Evolutionary conservation across 2,113 vertebrate genomes (phyloP), one percentile per base, ranked within the genome.

Genomic region (Hippolais icterina): DNA sequence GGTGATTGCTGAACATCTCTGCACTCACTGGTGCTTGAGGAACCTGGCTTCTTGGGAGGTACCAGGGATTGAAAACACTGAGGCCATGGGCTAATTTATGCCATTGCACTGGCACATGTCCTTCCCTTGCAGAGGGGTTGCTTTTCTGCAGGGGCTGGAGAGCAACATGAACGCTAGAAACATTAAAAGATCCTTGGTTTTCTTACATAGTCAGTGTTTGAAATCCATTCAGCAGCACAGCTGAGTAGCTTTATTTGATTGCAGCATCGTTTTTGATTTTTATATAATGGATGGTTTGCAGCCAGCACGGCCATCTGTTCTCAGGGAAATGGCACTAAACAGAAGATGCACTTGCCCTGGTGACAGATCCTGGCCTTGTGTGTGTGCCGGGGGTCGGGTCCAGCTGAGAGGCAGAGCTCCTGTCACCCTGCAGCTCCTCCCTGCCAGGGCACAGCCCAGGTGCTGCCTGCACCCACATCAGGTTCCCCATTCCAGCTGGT

Each of bases 251-350:
- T 87, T 89, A 92, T 91, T 96, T 95, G 70, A 72, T 64, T 86
- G 87, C 82, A 66, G 82, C 71, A 41, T 93, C 66, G 91, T 95
- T 93, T 96, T 93, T 95, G 46, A 56, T 82, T 94, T 96, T 96
- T 96, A 94, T 90, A 65, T 96, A 95, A 95, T 83, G 87, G 50
- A 35, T 77, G 91, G 90, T 96, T 70, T 87, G 63, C 78, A 91
- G 95, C 95, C 93, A 91, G 66, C 83, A 80, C 39, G 56, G 63
- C 96, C 94, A 95, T 95, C 96, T 96, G 96, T 79, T 97, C 94
- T 23, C 71, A 23, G 94, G 90, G 75, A 93, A 91, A 88, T 70
- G 74, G 91, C 35, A 2, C 80, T 83, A 76, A 95, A 50, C 87
- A 95, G 90, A 90, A 90, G 87, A 93, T 88, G 90, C 70, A 8